Percentiles rank a stretch among this genome's conserved stretches.
Evolutionary conservation across 2,113 vertebrate species (phyloP).

Genomic region (human): GRCh38 chr15:70330001-70330500

Average conservation of each 20-base stretch:
- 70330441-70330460: neutral
- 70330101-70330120: neutral
- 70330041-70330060: neutral
- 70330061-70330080: neutral
- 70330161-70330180: neutral
- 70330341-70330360: neutral
- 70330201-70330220: fast-evolving
- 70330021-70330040: neutral
- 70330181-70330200: neutral
- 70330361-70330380: neutral
- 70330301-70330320: neutral
- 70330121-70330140: neutral
- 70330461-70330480: neutral
- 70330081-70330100: neutral
- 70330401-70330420: neutral
- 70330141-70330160: neutral
- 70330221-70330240: neutral
- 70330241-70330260: no score
- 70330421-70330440: neutral
- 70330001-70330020: neutral
- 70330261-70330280: neutral
- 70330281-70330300: neutral
- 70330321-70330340: neutral
- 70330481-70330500: neutral
- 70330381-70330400: neutral